Conservation (phyloP, 2,888 invertebrate species). For the Fabriciana adippe region DNA sequence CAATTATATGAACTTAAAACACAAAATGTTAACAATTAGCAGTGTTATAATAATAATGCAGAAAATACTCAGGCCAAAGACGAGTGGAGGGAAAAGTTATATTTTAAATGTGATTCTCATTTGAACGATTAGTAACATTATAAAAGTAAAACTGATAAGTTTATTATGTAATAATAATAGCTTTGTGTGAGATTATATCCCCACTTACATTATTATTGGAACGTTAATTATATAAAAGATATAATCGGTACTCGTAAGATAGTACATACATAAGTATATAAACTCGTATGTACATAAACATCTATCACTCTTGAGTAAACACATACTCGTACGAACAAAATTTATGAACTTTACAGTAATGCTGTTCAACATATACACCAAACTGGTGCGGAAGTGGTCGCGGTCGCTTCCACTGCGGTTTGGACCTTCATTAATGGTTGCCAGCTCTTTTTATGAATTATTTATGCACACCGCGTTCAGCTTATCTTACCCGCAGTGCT, state of each 20-base stretch:
- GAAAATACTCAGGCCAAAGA: no score
- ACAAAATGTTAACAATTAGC: no score
- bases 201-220: background rate
- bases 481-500: constrained; percentile 61
- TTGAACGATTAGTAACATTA: background rate
- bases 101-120: background rate
- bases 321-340: background rate
- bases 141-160: background rate
- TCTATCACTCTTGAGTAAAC: background rate
- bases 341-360: constrained; percentile 52
- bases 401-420: constrained; percentile 59
- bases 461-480: constrained; percentile 67
- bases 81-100: no score
- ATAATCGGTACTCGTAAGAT: constrained; percentile 6
- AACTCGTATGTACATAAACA: no score
- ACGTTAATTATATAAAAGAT: constrained; percentile 2
- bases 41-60: no score
- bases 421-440: constrained; percentile 70
- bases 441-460: constrained; percentile 74
- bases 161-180: constrained; percentile 10
- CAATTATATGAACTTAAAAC: no score
- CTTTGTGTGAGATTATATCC: constrained; percentile 6
- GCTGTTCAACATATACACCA: constrained; percentile 53
- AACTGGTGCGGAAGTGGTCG: constrained; percentile 46
- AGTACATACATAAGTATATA: background rate